Evolutionary conservation across 2,113 vertebrate genomes (phyloP), one percentile per base, ranked within the genome.

Genomic region (Alces alces): DNA sequence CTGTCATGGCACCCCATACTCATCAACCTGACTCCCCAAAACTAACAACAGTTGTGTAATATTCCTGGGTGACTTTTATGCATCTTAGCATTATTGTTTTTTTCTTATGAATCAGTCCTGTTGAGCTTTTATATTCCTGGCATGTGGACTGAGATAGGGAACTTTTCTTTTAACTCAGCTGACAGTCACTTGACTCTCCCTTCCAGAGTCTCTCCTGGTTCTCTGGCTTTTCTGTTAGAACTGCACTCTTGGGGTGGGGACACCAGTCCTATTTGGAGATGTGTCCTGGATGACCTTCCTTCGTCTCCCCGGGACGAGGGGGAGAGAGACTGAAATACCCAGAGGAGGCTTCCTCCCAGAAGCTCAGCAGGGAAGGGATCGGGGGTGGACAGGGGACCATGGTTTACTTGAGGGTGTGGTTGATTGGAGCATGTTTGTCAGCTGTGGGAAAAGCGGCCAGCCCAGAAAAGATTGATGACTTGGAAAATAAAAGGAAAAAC

Each of bases 211-310:
- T 58, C 43, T 60, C 88, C 79, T 57, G 43, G 83, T 79, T 79
- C 88, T 23, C 78, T 6, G 17, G 57, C 88, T 92, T 4, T 0
- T 60, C 55, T 15, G 23, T 39, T 33, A 14, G 55, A 64, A 27
- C 19, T 3, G 5, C 21, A 2, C 60, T 39, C 3, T 87, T 2
- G 0, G 73, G 11, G 16, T 9, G 4, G 17, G 55, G 14, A 50
- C 83, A 66, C 7, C 16, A 15, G 13, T 78, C 21, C 45, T 52
- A 23, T 64, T 52, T 52, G 47, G 57, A 57, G 36, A 83, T 30
- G 55, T 82, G 47, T 47, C 43, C 45, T 43, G 12, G 55, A 50
- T 52, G 52, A 60, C 25, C 50, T 80, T 36, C 12, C 9, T 25
- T 36, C 17, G 8, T 10, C 52, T 84, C 83, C 43, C 28, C 1